Base-by-base conservation (phyloP, 2,113 vertebrate genomes). In the Gymnogyps californianus region DNA sequence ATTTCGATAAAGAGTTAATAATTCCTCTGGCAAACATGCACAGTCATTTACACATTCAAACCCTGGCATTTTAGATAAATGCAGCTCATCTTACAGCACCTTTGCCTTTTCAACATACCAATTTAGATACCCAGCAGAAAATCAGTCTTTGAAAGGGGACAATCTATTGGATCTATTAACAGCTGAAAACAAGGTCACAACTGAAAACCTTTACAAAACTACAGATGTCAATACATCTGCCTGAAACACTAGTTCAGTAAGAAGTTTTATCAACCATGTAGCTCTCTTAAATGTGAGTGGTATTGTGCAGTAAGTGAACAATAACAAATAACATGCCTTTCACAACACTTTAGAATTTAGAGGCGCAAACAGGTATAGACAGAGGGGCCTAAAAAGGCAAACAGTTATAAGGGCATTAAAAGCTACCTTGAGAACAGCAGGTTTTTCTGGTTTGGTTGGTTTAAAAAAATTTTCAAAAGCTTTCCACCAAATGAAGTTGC, bases 381-480 rank as follows among this genome's bases (percentile, higher is more conserved):
- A 71, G 69, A 89, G 16, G 24, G 29, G 15, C 40, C 51, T 61
- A 70, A 55, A 83, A 59, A 75, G 31, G 40, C 24, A 47, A 34
- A 78, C 29, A 75, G 54, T 32, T 95, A 29, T 2, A 91, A 51
- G 6, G 69, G 20, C 38, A 52, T 58, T 54, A 89, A 66, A 47
- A 94, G 46, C 46, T 75, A 65, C 59, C 75, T 81, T 58, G 62
- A 93, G 59, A 84, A 91, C 32, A 85, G 51, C 66, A 76, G 58
- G 32, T 64, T 95, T 88, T 92, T 71, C 80, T 83, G 66, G 72
- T 86, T 75, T 83, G 47, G 57, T 96, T 91, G 90, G 71, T 72
- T 90, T 90, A 83, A 92, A 88, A 66, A 28, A 52, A 75, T 67
- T 90, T 94, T 86, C 93, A 94, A 96, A 93, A 90, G 87, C 82